These are phyloP conservation scores for Urosaurus nigricauda DNA, from an alignment of 2,797 vertebrate species.

Conservation along the genomic window DNA sequence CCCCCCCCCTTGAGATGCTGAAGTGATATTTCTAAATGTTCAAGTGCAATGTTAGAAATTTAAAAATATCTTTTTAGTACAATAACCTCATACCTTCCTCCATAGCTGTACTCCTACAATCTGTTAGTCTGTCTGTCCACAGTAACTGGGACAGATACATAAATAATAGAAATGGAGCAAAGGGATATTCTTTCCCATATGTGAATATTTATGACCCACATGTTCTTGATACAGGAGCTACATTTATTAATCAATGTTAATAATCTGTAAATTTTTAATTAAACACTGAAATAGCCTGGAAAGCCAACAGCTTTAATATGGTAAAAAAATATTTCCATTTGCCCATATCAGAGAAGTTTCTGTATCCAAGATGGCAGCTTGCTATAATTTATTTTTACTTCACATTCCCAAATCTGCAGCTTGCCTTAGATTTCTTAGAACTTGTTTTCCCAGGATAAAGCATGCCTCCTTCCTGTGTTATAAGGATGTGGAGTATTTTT, in stretches of 20 bases:
- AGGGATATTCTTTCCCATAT: not conserved
- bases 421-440: not conserved
- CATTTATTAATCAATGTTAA: slow-evolving; percentile 18
- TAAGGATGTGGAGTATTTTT: not conserved
- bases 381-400: not conserved
- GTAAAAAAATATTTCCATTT: slow-evolving; percentile 2
- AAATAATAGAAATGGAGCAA: not conserved
- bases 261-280: slow-evolving; percentile 3
- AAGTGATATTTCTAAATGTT: too few relatives aligned
- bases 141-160: not conserved
- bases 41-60: too few relatives aligned
- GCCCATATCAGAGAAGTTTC: not conserved
- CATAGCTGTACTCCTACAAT: not conserved
- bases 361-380: not conserved
- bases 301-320: not conserved
- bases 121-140: not conserved
- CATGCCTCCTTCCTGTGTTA: not conserved
- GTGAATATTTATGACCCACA: not conserved
- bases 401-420: not conserved
- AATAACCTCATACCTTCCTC: too few relatives aligned
- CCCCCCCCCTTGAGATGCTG: too few relatives aligned
- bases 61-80: too few relatives aligned
- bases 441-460: not conserved
- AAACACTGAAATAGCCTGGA: slow-evolving; percentile 4
- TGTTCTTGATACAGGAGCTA: not conserved